Evolutionary conservation across 2,888 invertebrate genomes (phyloP).

Genomic region (Dryobota labecula): DNA sequence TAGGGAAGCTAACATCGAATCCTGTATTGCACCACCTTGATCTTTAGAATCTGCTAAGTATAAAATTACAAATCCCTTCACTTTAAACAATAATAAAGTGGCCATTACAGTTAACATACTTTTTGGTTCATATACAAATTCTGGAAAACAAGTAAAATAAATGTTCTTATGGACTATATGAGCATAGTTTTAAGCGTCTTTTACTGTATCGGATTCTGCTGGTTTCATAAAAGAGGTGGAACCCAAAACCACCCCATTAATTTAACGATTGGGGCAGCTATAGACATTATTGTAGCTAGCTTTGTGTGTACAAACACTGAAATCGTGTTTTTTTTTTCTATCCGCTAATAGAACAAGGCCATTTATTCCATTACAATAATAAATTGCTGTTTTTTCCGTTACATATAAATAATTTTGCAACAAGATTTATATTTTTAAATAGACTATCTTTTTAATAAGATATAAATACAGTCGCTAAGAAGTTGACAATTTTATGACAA

Average conservation of each 20-base stretch:
- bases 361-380: constrained; percentile 44
- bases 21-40: constrained; percentile 33
- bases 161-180: not conserved
- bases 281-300: constrained; percentile 33
- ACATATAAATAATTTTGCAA: constrained; percentile 21
- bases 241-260: constrained; percentile 30
- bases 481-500: constrained; percentile 31
- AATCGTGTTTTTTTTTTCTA: constrained; percentile 43
- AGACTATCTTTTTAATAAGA: constrained; percentile 22
- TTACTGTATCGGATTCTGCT: constrained; percentile 14
- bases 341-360: constrained; percentile 55
- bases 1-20: constrained; percentile 4
- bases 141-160: not conserved
- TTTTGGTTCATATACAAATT: constrained; percentile 3
- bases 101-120: not conserved
- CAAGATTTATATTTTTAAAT: constrained; percentile 11
- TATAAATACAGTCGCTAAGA: not conserved
- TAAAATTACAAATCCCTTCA: constrained; percentile 32
- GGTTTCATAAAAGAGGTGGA: constrained; percentile 19
- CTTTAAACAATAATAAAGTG: constrained; percentile 13
- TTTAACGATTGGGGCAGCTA: constrained; percentile 44
- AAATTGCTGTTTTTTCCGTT: constrained; percentile 20
- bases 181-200: not conserved
- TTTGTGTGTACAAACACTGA: constrained; percentile 41
- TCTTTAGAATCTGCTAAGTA: constrained; percentile 36